Conservation (phyloP, 1,140 invertebrate species). For the Drosophila subpulchrella region DNA sequence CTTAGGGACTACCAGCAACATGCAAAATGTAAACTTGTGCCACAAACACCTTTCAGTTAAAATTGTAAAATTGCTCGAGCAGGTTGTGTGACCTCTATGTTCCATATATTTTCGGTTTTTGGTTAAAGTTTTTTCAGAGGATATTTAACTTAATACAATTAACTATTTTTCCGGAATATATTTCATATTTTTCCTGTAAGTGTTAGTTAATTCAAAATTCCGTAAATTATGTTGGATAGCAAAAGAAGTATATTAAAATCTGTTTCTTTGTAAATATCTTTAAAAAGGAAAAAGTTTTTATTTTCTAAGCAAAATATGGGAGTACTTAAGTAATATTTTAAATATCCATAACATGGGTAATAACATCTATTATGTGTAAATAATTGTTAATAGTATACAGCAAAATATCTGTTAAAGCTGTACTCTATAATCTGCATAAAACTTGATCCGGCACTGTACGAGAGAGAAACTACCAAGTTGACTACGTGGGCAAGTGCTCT, state of each 20-base stretch:
- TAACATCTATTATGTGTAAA: too few species aligned
- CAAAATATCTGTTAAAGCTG: too few species aligned
- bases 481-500: slow-evolving; percentile 71
- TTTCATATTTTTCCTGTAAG: slow-evolving; percentile 19
- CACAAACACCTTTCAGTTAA: slow-evolving; percentile 20
- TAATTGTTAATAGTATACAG: too few species aligned
- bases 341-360: too few species aligned
- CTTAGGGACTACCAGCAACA: slow-evolving; percentile 48
- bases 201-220: not conserved
- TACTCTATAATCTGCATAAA: too few species aligned
- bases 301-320: too few species aligned
- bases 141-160: not conserved
- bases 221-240: too few species aligned
- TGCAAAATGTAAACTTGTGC: slow-evolving; percentile 9
- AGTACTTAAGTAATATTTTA: too few species aligned
- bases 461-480: slow-evolving; percentile 43
- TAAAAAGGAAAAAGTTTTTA: too few species aligned
- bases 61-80: slow-evolving; percentile 36
- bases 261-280: not conserved
- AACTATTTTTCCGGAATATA: not conserved
- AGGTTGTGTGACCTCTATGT: slow-evolving; percentile 62
- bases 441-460: slow-evolving; percentile 42
- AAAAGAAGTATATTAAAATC: too few species aligned
- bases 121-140: slow-evolving; percentile 21
- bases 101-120: slow-evolving; percentile 55